Percentiles rank a stretch among this genome's conserved stretches.
These are phyloP conservation scores for Darevskia mixta DNA, from an alignment of 2,797 vertebrate species.

Conservation along the genomic window DNA sequence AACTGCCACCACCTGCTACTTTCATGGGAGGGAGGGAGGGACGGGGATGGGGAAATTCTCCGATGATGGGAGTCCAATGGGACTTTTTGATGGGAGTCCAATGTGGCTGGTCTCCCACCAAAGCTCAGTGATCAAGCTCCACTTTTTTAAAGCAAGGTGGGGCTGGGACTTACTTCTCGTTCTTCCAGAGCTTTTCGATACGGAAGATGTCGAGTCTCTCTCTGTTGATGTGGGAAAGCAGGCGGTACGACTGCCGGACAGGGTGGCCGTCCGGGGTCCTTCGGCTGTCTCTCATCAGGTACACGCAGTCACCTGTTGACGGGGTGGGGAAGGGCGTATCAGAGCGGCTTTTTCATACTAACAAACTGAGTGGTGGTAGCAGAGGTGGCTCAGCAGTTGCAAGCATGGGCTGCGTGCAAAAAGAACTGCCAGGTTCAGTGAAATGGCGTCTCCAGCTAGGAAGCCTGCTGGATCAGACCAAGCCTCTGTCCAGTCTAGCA, in stretches of 20 bases:
- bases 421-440: background rate
- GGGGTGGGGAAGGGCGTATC: background rate
- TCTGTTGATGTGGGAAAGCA: slow-evolving; percentile 94
- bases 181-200: slow-evolving; percentile 98
- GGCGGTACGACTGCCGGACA: slow-evolving; percentile 93
- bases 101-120: background rate
- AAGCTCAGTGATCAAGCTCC: background rate
- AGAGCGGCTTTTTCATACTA: background rate
- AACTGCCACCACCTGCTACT: background rate
- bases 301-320: slow-evolving; percentile 94
- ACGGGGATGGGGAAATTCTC: background rate
- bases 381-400: too few relatives aligned
- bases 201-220: slow-evolving; percentile 99
- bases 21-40: background rate
- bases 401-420: background rate
- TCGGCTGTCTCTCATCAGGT: slow-evolving; percentile 97
- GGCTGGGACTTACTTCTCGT: slow-evolving; percentile 87
- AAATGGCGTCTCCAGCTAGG: background rate
- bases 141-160: background rate
- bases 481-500: background rate
- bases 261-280: slow-evolving; percentile 95
- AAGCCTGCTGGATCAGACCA: background rate
- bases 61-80: too few relatives aligned
- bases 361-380: too few relatives aligned
- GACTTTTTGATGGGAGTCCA: too few relatives aligned